Evolutionary conservation across 2,113 vertebrate species (phyloP), one percentile per base, ranked within the genome.

Genomic region (Coturnix japonica): DNA sequence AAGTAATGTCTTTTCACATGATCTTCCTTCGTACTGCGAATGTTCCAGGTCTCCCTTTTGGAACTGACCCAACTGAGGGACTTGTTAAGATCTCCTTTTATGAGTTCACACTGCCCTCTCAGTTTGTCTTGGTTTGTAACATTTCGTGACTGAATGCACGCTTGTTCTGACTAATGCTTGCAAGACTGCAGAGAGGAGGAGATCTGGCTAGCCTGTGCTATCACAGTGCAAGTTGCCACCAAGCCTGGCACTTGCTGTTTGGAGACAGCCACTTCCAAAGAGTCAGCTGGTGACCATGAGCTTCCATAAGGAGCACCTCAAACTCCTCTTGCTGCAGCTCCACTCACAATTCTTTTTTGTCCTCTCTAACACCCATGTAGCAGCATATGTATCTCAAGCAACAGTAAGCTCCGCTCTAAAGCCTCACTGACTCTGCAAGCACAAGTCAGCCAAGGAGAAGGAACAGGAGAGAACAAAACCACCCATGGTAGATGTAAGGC

Each of bases 201-300:
- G 30, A 18, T 39, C 26, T 19, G 41, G 3, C 23, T 54, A 2
- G 4, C 19, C 54, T 1, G 0, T 39, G 11, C 7, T 59, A 31
- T 19, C 53, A 59, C 47, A 13, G 22, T 13, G 28, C 1, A 1
- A 65, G 41, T 7, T 53, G 28, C 47, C 61, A 1, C 3, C 46
- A 69, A 69, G 47, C 20, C 46, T 74, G 22, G 53, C 78, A 47
- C 31, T 46, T 57, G 39, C 17, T 54, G 1, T 56, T 33, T 0
- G 21, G 61, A 28, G 9, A 53, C 26, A 51, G 25, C 6, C 19
- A 4, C 9, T 89, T 54, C 44, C 7, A 10, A 47, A 63, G 61
- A 89, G 25, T 37, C 81, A 73, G 41, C 60, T 59, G 86, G 89
- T 81, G 74, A 37, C 49, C 66, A 25, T 6, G 1, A 83, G 28